Evolutionary conservation across 1,140 invertebrate genomes (phyloP).

Genomic region (Calliphora vicina): DNA sequence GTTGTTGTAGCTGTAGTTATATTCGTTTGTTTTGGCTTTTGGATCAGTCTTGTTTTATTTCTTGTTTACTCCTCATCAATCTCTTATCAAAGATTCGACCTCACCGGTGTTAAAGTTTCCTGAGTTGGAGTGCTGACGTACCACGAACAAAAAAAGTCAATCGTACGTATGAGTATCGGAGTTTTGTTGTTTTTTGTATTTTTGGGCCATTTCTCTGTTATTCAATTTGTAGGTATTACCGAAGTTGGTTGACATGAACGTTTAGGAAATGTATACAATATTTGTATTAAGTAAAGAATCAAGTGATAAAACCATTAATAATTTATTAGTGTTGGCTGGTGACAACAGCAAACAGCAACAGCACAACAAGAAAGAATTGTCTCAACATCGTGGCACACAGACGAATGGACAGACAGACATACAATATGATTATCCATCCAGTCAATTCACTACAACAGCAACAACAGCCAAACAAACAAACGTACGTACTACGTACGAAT

Average conservation of each 20-base stretch:
- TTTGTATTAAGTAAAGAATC: slow-evolving; percentile 20
- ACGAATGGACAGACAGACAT: neutral
- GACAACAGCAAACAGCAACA: slow-evolving; percentile 8
- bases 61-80: slow-evolving; percentile 11
- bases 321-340: slow-evolving; percentile 32
- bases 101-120: slow-evolving; percentile 22
- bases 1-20: neutral
- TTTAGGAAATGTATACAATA: slow-evolving; percentile 18
- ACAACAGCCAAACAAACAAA: neutral
- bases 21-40: neutral
- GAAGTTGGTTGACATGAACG: slow-evolving; percentile 20
- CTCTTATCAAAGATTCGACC: slow-evolving; percentile 28
- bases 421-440: slow-evolving; percentile 23
- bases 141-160: neutral
- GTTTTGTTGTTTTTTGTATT: neutral
- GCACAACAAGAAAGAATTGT: neutral
- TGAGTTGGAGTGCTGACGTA: neutral
- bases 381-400: neutral
- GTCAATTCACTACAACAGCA: neutral
- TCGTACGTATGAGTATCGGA: neutral
- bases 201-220: neutral
- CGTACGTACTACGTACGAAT: neutral
- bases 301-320: slow-evolving; percentile 34
- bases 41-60: neutral
- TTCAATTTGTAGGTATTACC: slow-evolving; percentile 17